Percentiles rank a stretch among this genome's conserved stretches.
phyloP scores from a whole-genome alignment of 2,888 invertebrate genomes.

The Zygaena filipendulae region DNA sequence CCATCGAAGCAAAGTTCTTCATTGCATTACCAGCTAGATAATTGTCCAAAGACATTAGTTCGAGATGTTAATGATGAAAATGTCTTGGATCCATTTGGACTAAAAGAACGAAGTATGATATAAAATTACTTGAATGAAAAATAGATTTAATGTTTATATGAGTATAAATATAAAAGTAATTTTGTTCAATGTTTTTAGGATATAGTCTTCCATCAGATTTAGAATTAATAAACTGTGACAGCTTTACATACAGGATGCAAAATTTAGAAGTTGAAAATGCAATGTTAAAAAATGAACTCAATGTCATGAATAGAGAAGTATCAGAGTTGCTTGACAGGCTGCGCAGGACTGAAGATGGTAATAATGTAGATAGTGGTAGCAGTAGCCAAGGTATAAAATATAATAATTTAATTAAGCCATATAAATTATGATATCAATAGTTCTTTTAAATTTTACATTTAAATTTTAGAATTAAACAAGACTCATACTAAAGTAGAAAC shows the following conservation, averaged over 20 bases:
- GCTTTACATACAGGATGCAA: constrained; percentile 35
- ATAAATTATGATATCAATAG: too few relatives aligned
- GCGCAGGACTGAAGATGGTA: constrained; percentile 46
- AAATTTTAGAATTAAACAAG: constrained; percentile 29
- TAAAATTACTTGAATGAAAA: too few relatives aligned
- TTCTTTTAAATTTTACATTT: too few relatives aligned
- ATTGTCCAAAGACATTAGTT: constrained; percentile 35
- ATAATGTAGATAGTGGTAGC: constrained; percentile 27
- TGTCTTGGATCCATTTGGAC: too few relatives aligned
- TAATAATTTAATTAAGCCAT: too few relatives aligned
- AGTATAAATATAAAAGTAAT: too few relatives aligned
- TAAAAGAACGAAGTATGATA: too few relatives aligned
- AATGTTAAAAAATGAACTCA: constrained; percentile 56
- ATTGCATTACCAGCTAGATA: constrained; percentile 28
- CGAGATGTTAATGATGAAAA: constrained; percentile 27
- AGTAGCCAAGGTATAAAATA: too few relatives aligned
- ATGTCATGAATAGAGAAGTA: constrained; percentile 47
- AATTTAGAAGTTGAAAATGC: constrained; percentile 55
- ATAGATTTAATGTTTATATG: too few relatives aligned
- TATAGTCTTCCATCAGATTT: constrained; percentile 39
- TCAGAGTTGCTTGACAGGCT: constrained; percentile 38
- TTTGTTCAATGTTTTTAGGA: constrained; percentile 26
- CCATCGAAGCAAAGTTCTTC: constrained; percentile 23
- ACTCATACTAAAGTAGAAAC: constrained; percentile 26
- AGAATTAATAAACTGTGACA: constrained; percentile 26